Conservation (phyloP, 37 sponge, comb jelly and placozoan species). For the Tethya wilhelma region DNA sequence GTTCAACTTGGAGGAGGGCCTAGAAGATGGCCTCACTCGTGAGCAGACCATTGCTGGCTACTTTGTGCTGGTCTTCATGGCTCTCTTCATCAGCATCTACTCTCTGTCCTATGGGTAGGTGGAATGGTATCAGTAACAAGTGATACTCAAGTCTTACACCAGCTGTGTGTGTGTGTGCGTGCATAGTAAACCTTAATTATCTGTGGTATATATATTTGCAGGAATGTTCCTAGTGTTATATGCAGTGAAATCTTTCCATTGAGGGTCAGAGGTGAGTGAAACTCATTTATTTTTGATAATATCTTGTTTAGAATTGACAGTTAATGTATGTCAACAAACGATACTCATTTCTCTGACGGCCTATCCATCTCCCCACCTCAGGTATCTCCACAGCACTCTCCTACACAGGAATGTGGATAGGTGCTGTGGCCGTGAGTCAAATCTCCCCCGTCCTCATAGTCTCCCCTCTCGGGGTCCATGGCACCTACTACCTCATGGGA, state of each 20-base stretch:
- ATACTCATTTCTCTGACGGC: no score
- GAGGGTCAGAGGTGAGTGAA: slow-evolving; percentile 61
- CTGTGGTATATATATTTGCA: not conserved
- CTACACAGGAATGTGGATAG: no score
- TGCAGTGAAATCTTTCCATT: slow-evolving; percentile 73
- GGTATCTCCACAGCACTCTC: no score
- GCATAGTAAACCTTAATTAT: not conserved
- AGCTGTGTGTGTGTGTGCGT: no score
- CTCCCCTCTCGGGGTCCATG: slow-evolving; percentile 32
- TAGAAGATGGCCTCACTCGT: slow-evolving; percentile 11
- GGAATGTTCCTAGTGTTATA: slow-evolving; percentile 63
- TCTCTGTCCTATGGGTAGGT: no score
- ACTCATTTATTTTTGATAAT: no score
- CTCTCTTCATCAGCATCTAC: slow-evolving; percentile 69
- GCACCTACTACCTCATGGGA: slow-evolving; percentile 67
- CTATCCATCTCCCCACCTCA: no score
- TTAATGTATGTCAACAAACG: slow-evolving; percentile 59
- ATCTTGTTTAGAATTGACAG: slow-evolving; percentile 64
- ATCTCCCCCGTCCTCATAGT: slow-evolving; percentile 61
- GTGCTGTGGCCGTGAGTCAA: slow-evolving; percentile 59
- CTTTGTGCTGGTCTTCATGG: slow-evolving; percentile 46
- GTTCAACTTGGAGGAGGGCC: slow-evolving; percentile 4
- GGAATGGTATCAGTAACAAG: no score
- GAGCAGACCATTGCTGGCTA: no score
- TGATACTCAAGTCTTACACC: no score